Conservation (phyloP, 37 sponge, comb jelly and placozoan species). For the Halichondria panicea region DNA sequence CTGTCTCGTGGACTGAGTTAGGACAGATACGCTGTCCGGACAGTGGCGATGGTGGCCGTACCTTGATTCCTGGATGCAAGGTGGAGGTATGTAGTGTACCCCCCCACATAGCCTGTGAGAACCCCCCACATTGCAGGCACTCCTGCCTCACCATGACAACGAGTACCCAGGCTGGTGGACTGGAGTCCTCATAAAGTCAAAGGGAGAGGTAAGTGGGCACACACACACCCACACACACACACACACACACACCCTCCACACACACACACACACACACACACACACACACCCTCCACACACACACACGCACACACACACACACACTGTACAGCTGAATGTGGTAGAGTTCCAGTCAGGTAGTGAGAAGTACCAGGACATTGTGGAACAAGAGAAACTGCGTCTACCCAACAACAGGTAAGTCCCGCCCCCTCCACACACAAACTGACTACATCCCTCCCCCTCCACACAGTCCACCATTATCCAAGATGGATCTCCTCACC, state of each 20-base stretch:
- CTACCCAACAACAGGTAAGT: slow-evolving; percentile 65
- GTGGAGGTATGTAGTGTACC: neutral
- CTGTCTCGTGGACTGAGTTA: neutral
- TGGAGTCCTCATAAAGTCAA: slow-evolving; percentile 69
- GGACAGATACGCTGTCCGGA: too few species aligned
- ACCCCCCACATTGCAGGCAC: slow-evolving; percentile 34
- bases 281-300: too few species aligned
- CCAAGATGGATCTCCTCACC: slow-evolving; percentile 29
- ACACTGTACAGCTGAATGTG: slow-evolving; percentile 39
- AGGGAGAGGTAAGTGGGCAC: slow-evolving; percentile 68
- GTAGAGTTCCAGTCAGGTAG: slow-evolving; percentile 60
- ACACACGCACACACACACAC: too few species aligned
- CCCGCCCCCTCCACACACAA: neutral
- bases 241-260: too few species aligned
- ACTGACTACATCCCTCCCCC: neutral
- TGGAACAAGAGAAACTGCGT: slow-evolving; percentile 62
- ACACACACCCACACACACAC: too few species aligned
- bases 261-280: too few species aligned
- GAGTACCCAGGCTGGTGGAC: slow-evolving; percentile 88
- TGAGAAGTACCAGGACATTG: slow-evolving; percentile 66
- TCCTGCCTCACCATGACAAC: slow-evolving; percentile 70
- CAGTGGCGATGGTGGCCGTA: neutral
- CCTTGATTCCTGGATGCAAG: neutral
- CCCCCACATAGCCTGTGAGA: neutral
- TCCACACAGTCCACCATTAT: slow-evolving; percentile 50